phyloP scores from a whole-genome alignment of 1,140 invertebrate species.

The Platyscapa corneri region DNA sequence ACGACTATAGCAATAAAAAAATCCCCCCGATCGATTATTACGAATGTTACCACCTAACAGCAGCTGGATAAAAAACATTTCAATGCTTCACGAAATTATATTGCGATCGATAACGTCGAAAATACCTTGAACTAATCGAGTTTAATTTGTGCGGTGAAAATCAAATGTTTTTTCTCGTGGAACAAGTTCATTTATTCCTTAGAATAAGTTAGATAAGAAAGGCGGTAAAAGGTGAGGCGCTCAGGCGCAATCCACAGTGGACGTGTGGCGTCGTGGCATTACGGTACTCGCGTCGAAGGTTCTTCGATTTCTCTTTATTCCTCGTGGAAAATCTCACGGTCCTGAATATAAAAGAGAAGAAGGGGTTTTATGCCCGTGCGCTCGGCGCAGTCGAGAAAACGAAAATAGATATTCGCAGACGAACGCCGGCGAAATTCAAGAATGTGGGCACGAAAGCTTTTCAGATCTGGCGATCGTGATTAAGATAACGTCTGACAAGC shows the following conservation, averaged over 20 bases:
- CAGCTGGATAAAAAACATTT: no score
- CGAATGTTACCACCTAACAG: no score
- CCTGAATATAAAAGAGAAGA: slow-evolving; percentile 18
- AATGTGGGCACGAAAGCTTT: background rate
- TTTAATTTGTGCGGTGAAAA: background rate
- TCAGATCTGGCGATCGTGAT: slow-evolving; percentile 31
- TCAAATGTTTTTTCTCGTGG: background rate
- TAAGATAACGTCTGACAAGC: slow-evolving; percentile 39
- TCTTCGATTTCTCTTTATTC: slow-evolving; percentile 44
- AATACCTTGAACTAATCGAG: background rate
- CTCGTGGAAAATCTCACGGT: background rate
- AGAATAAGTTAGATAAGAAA: background rate
- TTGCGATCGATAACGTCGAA: no score
- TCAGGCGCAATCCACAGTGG: background rate
- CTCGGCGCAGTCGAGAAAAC: background rate
- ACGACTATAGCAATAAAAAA: no score
- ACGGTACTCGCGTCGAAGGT: background rate
- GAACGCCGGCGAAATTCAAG: background rate
- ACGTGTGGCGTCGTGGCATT: background rate
- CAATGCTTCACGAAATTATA: no score
- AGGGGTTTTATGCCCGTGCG: background rate
- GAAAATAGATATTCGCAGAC: slow-evolving; percentile 36
- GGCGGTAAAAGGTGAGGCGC: background rate
- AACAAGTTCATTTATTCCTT: slow-evolving; percentile 20
- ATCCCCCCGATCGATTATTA: no score